Percentiles rank a stretch among this genome's conserved stretches.
Conservation (phyloP, 2,888 invertebrate genomes). For the Orthonevra nobilis region DNA sequence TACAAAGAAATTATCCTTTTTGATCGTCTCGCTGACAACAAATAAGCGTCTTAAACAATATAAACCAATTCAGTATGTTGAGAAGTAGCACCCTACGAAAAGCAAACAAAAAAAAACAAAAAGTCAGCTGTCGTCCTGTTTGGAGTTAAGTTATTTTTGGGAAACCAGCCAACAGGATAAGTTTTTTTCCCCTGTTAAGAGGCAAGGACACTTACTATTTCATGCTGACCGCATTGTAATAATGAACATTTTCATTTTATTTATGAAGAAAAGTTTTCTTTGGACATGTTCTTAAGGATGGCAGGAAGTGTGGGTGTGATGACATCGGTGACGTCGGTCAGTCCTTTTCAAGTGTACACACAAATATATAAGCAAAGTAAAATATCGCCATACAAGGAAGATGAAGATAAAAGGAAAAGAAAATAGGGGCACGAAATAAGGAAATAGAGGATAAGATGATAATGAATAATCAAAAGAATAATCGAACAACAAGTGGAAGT, state of each 20-base stretch:
- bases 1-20: slow-evolving; percentile 42
- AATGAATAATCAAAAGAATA: slow-evolving; percentile 64
- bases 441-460: slow-evolving; percentile 36
- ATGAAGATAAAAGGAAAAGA: slow-evolving; percentile 1
- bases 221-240: slow-evolving; percentile 50
- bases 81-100: not conserved
- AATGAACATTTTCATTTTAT: slow-evolving; percentile 51
- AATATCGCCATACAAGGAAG: not conserved
- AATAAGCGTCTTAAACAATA: slow-evolving; percentile 15
- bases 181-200: not conserved
- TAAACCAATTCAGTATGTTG: slow-evolving; percentile 6
- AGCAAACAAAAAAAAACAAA: not conserved
- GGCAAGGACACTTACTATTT: slow-evolving; percentile 7
- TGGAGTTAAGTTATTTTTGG: not conserved
- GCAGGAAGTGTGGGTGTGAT: not conserved
- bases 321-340: slow-evolving; percentile 17
- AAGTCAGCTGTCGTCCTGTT: slow-evolving; percentile 6
- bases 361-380: slow-evolving; percentile 15
- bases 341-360: slow-evolving; percentile 20
- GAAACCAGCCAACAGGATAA: slow-evolving; percentile 10
- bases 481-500: slow-evolving; percentile 62
- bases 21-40: slow-evolving; percentile 8
- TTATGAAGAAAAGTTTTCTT: slow-evolving; percentile 47
- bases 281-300: slow-evolving; percentile 1
- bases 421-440: too few relatives aligned